Evolutionary conservation across 2,797 vertebrate species (phyloP).

Genomic region (Myotis daubentonii): DNA sequence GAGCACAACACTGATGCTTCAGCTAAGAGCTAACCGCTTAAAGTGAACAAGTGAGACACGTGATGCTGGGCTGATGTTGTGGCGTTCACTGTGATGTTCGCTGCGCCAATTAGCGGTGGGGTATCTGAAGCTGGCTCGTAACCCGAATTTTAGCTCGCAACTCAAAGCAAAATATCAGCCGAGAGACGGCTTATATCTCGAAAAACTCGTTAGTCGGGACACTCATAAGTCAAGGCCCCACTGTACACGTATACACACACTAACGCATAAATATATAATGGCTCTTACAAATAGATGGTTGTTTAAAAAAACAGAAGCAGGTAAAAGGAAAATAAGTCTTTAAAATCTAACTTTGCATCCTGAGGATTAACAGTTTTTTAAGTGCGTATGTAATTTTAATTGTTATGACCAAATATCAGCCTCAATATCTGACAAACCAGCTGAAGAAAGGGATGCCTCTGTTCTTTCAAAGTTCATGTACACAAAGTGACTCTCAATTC

Average conservation of each 20-base stretch:
- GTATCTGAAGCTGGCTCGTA: too few species aligned
- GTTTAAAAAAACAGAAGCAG: neutral
- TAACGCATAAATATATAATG: neutral
- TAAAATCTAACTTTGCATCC: neutral
- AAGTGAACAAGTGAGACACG: too few species aligned
- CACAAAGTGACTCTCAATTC: neutral
- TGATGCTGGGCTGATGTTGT: too few species aligned
- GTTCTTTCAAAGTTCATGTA: neutral
- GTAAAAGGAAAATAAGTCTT: neutral
- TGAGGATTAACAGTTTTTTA: neutral
- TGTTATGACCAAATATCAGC: neutral
- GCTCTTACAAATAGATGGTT: neutral
- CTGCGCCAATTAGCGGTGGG: too few species aligned
- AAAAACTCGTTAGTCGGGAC: too few species aligned
- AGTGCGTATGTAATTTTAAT: neutral
- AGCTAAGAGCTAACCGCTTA: too few species aligned
- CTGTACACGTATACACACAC: neutral
- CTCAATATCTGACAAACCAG: neutral
- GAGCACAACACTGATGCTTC: too few species aligned
- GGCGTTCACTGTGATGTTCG: too few species aligned
- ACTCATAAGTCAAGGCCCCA: too few species aligned
- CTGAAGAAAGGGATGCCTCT: neutral
- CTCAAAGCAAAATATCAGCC: too few species aligned
- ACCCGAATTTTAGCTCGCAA: too few species aligned
- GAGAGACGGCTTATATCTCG: too few species aligned